Percentiles rank a stretch among this genome's conserved stretches.
phyloP scores from a whole-genome alignment of 2,888 invertebrate genomes.

The Noctua pronuba region DNA sequence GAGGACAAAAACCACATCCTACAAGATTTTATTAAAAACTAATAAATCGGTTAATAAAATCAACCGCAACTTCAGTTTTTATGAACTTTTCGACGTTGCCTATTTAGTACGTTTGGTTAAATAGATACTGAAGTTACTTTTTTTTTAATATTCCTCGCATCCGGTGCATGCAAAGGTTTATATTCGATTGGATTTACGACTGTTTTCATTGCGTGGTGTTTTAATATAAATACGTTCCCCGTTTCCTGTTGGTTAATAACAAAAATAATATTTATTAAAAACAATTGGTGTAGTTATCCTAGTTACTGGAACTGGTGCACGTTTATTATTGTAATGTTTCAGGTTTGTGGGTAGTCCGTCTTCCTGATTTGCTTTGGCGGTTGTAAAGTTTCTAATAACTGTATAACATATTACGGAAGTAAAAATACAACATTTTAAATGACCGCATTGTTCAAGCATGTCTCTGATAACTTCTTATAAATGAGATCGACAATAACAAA shows the following conservation, averaged over 20 bases:
- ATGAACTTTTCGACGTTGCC: conserved; percentile 75
- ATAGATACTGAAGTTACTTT: conserved; percentile 76
- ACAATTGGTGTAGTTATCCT: conserved; percentile 82
- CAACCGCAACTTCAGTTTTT: conserved; percentile 80
- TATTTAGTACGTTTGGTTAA: conserved; percentile 84
- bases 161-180: conserved; percentile 85
- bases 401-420: not conserved
- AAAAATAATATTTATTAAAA: conserved; percentile 86
- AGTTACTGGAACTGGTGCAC: conserved; percentile 63
- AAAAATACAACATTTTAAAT: not conserved
- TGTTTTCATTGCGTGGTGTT: conserved; percentile 89
- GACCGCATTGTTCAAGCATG: too few species aligned
- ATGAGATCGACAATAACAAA: not conserved
- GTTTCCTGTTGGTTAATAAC: conserved; percentile 88
- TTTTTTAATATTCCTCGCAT: conserved; percentile 87
- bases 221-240: conserved; percentile 86
- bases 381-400: conserved; percentile 10
- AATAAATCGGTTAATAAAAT: conserved; percentile 82
- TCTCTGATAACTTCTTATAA: not conserved
- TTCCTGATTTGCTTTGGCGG: conserved; percentile 39
- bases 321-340: conserved; percentile 62
- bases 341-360: conserved; percentile 30
- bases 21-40: conserved; percentile 79
- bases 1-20: conserved; percentile 84
- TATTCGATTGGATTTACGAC: conserved; percentile 89